Evolutionary conservation across 2,797 vertebrate genomes (phyloP), one percentile per base, ranked within the genome.

Genomic region (Amazona finschi): DNA sequence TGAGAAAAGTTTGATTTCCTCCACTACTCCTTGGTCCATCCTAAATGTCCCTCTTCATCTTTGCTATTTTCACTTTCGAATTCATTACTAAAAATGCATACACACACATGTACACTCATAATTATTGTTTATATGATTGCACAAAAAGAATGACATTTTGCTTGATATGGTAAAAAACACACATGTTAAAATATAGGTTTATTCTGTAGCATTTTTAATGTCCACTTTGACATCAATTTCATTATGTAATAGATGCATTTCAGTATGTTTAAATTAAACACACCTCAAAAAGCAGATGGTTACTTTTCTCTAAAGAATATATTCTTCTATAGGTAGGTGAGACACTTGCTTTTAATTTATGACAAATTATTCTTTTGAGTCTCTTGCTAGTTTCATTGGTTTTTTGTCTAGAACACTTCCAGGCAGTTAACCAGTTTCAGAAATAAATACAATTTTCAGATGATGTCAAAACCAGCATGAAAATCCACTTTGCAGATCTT

Each of bases 311-410:
- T 69, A 24, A 94, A 66, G 21, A 77, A 61, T 31, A 12, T 39
- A 7, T 39, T 80, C 49, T 85, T 71, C 38, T 71, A 22, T 67
- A 17, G 15, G 21, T 74, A 85, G 61, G 57, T 87, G 47, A 73
- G 78, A 82, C 11, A 21, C 74, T 90, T 82, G 53, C 11, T 78
- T 86, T 73, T 87, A 64, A 93, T 94, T 93, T 90, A 39, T 58
- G 22, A 79, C 36, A 77, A 76, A 65, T 62, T 33, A 78, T 85
- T 71, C 38, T 79, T 94, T 80, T 4, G 13, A 25, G 14, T 78
- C 46, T 70, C 31, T 50, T 75, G 36, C 21, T 78, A 75, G 50
- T 74, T 92, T 53, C 22, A n/a, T 66, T 92, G 19, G 4, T 1
- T 65, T 84, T 89, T 89, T 75, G 43, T 55, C 76, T 89, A 81